phyloP scores from a whole-genome alignment of 2,797 vertebrate genomes.

The Lerista edwardsae region DNA sequence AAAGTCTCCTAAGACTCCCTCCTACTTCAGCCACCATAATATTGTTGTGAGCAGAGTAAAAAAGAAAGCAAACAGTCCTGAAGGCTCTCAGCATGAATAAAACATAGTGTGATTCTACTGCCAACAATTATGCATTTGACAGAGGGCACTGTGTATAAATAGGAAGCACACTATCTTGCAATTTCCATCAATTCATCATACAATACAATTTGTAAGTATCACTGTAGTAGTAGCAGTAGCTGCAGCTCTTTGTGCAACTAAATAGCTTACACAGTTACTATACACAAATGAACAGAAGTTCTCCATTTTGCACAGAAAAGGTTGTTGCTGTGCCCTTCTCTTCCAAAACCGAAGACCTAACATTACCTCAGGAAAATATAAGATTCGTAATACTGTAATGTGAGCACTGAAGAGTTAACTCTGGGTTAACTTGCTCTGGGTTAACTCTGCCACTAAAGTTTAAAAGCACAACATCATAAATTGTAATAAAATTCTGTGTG shows the following conservation, averaged over 20 bases:
- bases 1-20: slow-evolving; percentile 6
- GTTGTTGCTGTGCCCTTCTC: background rate
- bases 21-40: background rate
- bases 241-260: background rate
- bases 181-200: background rate
- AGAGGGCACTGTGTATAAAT: fast-evolving
- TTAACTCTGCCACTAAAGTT: background rate
- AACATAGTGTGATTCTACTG: background rate
- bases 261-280: background rate
- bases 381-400: background rate
- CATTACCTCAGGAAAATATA: background rate
- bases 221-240: background rate
- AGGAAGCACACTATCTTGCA: background rate
- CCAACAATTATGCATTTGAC: slow-evolving; percentile 7
- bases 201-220: slow-evolving; percentile 2
- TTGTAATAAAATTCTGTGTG: background rate
- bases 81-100: slow-evolving; percentile 19
- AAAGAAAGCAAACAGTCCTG: slow-evolving; percentile 10
- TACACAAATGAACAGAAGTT: background rate
- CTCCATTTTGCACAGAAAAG: background rate
- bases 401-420: background rate
- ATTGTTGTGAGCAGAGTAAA: background rate
- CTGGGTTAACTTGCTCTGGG: background rate
- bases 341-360: background rate
- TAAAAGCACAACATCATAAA: background rate